Conservation (phyloP, 2,888 invertebrate genomes). For the Acheta domesticus region DNA sequence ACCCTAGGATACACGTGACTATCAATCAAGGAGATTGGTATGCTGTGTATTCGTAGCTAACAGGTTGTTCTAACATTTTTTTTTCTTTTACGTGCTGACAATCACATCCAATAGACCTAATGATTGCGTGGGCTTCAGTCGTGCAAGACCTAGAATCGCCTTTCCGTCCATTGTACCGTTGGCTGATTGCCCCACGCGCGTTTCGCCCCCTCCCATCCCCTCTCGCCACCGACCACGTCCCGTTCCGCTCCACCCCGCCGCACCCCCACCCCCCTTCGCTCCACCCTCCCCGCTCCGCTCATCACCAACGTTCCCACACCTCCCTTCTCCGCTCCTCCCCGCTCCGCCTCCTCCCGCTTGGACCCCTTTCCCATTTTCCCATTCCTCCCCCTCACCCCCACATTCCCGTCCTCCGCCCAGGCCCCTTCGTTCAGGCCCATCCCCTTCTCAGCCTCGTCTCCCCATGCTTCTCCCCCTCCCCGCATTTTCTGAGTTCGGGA, state of each 20-base stretch:
- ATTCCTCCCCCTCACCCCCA: not conserved
- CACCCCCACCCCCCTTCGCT: too few relatives aligned
- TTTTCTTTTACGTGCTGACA: too few relatives aligned
- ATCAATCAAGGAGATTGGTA: too few relatives aligned
- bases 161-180: too few relatives aligned
- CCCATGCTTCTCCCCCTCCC: not conserved
- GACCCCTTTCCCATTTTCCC: fast-evolving
- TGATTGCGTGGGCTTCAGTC: too few relatives aligned
- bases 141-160: too few relatives aligned
- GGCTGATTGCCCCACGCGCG: too few relatives aligned
- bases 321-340: not conserved
- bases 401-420: not conserved
- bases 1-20: too few relatives aligned
- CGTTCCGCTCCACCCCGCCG: not conserved
- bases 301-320: too few relatives aligned
- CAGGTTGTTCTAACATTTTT: too few relatives aligned
- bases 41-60: too few relatives aligned
- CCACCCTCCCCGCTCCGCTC: not conserved
- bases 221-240: not conserved
- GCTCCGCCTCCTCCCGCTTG: not conserved
- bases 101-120: too few relatives aligned
- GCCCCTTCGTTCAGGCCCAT: not conserved
- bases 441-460: not conserved
- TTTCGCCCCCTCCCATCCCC: not conserved
- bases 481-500: not conserved